Base-by-base conservation (phyloP, 2,113 vertebrate genomes). In the Albula glossodonta region DNA sequence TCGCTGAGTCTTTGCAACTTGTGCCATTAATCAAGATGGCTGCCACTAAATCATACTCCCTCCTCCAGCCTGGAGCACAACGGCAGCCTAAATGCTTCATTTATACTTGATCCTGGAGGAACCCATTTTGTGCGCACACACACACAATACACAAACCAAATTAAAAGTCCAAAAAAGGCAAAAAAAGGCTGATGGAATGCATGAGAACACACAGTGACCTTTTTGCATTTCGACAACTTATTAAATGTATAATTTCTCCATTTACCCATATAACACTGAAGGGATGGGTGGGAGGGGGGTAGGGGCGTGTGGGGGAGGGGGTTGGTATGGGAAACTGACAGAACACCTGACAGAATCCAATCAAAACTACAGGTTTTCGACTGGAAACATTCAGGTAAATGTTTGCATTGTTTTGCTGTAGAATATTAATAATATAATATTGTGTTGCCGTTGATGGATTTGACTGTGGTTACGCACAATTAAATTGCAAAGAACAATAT, bases 131-230 rank as follows among this genome's bases (percentile, higher is more conserved):
- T n/a, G n/a, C n/a, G n/a, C 60, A 66, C 17, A 15, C 22, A 66
- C 70, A 9, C 70, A 22, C 63, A 19, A n/a, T 31, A 5, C 70
- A 74, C 22, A 41, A 41, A 41, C 31, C 31, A 41, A 41, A 41
- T 41, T 41, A 41, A 41, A 41, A 41, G 53, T 56, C 12, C 22
- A 31, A 74, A 74, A 74, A 5, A 31, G 31, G 31, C 5, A 70
- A 74, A 74, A 74, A 74, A 8, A 74, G n/a, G n/a, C 70, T 74
- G 22, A n/a, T 74, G 19, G 31, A 74, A 10, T 31, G n/a, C 70
- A 74, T 74, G 70, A 74, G 31, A 74, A 74, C 70, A 74, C 70
- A 74, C 22, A 74, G 22, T 74, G 70, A 74, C 70, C 70, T 74
- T 74, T 74, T 8, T n/a, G n/a, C n/a, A 66, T 74, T 70, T 74